These are phyloP conservation scores for Sciurus carolinensis DNA, from an alignment of 2,797 vertebrate species.

Conservation along the genomic window DNA sequence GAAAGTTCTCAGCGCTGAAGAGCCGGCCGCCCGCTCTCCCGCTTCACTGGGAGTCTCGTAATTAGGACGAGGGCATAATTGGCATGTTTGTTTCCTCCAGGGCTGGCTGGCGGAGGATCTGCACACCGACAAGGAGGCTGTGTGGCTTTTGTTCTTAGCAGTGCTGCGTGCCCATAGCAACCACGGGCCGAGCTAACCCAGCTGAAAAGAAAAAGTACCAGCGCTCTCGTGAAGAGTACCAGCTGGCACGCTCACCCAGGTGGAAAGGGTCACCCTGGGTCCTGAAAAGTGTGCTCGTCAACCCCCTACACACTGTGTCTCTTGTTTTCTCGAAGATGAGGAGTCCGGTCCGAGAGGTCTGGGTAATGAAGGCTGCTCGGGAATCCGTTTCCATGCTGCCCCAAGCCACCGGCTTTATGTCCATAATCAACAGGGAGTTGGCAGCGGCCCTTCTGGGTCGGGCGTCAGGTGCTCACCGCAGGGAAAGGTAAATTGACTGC, in stretches of 20 bases:
- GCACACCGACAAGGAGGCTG: not conserved
- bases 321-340: slow-evolving; percentile 72
- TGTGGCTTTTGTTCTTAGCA: slow-evolving; percentile 37
- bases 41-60: slow-evolving; percentile 54
- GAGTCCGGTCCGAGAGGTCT: slow-evolving; percentile 57
- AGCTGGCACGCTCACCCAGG: not conserved
- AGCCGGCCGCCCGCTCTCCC: slow-evolving; percentile 43
- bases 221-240: not conserved
- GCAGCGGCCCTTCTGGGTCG: not conserved
- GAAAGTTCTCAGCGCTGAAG: slow-evolving; percentile 54
- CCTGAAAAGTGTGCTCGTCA: slow-evolving; percentile 27
- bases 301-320: not conserved
- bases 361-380: slow-evolving; percentile 71
- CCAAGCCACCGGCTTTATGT: slow-evolving; percentile 74
- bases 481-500: slow-evolving; percentile 71
- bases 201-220: slow-evolving; percentile 19
- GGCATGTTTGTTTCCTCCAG: slow-evolving; percentile 66
- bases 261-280: slow-evolving; percentile 36
- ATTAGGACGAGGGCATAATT: slow-evolving; percentile 55
- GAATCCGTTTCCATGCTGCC: slow-evolving; percentile 77
- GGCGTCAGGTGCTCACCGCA: not conserved
- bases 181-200: not conserved
- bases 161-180: slow-evolving; percentile 46
- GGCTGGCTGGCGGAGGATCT: slow-evolving; percentile 2
- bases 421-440: slow-evolving; percentile 75